Conservation (phyloP, 2,113 vertebrate species). For the Anoplopoma fimbria region DNA sequence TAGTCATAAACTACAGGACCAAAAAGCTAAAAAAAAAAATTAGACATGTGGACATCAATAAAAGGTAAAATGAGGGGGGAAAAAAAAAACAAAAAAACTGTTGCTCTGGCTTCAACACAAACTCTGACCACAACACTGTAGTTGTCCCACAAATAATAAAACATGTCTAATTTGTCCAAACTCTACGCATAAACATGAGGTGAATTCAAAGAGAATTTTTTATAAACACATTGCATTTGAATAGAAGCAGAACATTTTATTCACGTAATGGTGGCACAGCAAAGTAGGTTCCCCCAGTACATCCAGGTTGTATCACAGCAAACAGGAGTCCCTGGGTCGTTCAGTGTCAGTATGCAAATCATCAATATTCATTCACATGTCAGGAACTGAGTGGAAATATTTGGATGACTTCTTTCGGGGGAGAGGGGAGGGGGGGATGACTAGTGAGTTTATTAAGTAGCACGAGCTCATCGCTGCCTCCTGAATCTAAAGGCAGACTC, state of each 20-base stretch:
- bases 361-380: constrained; percentile 28
- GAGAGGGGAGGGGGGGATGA: not conserved
- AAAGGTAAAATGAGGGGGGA: not conserved
- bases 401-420: constrained; percentile 24
- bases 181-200: not conserved
- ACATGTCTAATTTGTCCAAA: not conserved
- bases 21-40: not conserved
- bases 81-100: too few species aligned
- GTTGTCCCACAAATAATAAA: not conserved
- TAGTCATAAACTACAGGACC: not conserved
- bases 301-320: constrained; percentile 59
- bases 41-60: not conserved
- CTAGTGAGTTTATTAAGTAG: constrained; percentile 44
- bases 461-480: constrained; percentile 27
- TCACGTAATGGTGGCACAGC: constrained; percentile 66
- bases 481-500: constrained; percentile 20
- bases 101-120: not conserved
- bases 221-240: constrained; percentile 33
- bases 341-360: constrained; percentile 31
- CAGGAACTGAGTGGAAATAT: constrained; percentile 37
- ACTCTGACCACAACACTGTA: not conserved
- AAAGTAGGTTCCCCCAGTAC: constrained; percentile 58
- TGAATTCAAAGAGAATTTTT: not conserved
- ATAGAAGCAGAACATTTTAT: constrained; percentile 73
- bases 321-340: constrained; percentile 35